phyloP scores from a whole-genome alignment of 2,113 vertebrate species.

The Aplodontia rufa region DNA sequence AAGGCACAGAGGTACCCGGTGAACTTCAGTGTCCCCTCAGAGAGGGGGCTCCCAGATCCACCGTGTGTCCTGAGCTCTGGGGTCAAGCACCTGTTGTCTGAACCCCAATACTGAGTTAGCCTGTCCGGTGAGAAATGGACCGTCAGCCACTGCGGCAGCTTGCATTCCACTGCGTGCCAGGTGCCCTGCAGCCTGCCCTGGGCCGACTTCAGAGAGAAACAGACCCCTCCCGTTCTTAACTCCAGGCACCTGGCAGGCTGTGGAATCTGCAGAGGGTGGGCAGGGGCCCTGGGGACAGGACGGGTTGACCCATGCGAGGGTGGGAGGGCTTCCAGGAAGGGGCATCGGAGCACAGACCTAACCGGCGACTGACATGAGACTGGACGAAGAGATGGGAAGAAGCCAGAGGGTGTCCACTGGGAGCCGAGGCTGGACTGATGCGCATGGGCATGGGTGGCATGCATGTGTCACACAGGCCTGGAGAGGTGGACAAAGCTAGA shows the following conservation, averaged over 20 bases:
- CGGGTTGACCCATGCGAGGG: background rate
- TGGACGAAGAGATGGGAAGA: background rate
- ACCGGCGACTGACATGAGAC: too few relatives aligned
- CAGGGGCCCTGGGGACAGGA: background rate
- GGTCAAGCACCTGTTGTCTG: rapidly evolving
- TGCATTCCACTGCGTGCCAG: background rate
- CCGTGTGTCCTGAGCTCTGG: background rate
- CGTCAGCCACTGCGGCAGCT: background rate
- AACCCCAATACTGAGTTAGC: too few relatives aligned
- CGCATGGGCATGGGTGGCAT: too few relatives aligned
- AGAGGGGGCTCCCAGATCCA: background rate
- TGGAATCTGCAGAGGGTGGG: background rate
- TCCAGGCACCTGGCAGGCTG: background rate
- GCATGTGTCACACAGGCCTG: background rate
- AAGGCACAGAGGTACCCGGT: too few relatives aligned
- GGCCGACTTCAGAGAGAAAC: background rate
- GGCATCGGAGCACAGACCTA: background rate
- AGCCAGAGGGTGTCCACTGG: background rate
- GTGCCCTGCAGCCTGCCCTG: background rate
- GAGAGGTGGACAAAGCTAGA: background rate
- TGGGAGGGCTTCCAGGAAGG: background rate
- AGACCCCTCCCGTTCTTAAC: background rate
- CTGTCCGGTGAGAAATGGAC: rapidly evolving
- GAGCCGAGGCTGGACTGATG: background rate
- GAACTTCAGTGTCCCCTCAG: background rate